Evolutionary conservation across 2,113 vertebrate genomes (phyloP).

Genomic region (Spilogale gracilis): DNA sequence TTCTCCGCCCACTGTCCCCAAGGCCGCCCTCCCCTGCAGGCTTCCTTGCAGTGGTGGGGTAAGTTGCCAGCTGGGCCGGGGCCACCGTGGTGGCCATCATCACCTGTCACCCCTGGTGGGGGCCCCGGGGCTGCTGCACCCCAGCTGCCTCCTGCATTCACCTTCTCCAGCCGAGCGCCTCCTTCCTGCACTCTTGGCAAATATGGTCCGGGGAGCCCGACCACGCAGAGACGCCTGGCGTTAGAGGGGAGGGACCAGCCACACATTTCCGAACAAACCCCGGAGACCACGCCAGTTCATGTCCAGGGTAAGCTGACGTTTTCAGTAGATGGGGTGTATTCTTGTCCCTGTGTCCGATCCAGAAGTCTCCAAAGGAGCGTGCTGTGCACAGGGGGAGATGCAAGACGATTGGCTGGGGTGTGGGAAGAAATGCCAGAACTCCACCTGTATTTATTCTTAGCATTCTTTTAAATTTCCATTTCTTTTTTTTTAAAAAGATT

Average conservation of each 20-base stretch:
- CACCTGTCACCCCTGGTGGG: neutral
- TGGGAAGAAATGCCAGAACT: neutral
- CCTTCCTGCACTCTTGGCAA: slow-evolving; percentile 12
- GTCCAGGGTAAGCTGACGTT: neutral
- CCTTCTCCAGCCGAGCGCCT: neutral
- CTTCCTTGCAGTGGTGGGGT: neutral
- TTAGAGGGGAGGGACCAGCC: neutral
- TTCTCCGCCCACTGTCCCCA: slow-evolving; percentile 87
- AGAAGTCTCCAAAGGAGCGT: neutral
- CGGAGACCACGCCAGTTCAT: neutral
- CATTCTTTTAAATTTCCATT: neutral
- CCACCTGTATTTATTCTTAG: neutral
- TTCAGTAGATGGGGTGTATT: neutral
- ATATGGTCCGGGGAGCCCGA: neutral
- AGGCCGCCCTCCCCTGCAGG: slow-evolving; percentile 64
- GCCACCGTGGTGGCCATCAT: neutral
- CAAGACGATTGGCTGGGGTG: no score
- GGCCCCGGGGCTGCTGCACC: neutral
- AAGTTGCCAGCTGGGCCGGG: neutral
- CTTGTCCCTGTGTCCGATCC: neutral
- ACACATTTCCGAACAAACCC: neutral
- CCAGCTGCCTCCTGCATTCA: neutral
- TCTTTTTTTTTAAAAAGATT: neutral
- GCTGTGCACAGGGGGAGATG: neutral
- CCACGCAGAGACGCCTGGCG: neutral